Evolutionary conservation across 2,113 vertebrate genomes (phyloP).

Genomic region (Phrynosoma platyrhinos): DNA sequence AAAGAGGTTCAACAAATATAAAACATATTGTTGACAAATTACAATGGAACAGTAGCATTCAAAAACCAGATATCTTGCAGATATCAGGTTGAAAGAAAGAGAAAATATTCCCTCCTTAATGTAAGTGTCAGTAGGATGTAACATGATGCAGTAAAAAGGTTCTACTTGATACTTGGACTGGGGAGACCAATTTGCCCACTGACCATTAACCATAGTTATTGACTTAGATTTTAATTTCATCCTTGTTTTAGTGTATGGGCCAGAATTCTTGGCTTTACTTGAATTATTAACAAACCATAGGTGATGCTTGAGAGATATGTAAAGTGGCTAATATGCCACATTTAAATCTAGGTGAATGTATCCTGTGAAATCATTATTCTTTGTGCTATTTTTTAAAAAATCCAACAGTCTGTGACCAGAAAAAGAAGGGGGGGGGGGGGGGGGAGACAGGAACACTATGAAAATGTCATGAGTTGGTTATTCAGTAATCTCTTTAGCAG

Average conservation of each 20-base stretch:
- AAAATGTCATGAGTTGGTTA: background rate
- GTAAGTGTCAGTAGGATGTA: background rate
- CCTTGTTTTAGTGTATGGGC: background rate
- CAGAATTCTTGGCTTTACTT: background rate
- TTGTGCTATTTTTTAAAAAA: constrained; percentile 6
- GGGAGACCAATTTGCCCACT: background rate
- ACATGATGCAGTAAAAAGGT: background rate
- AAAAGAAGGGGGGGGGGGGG: too few relatives aligned
- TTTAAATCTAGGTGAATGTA: fast-evolving
- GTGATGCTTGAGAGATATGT: background rate
- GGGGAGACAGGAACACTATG: background rate
- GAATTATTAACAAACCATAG: background rate
- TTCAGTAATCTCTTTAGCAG: constrained; percentile 3
- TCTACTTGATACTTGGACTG: background rate
- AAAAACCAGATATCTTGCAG: background rate
- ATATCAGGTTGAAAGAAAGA: background rate
- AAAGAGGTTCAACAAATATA: too few relatives aligned
- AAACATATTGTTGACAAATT: background rate
- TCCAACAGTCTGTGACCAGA: background rate
- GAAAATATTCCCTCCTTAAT: background rate
- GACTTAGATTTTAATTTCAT: background rate
- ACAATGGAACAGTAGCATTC: background rate
- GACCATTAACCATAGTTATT: background rate
- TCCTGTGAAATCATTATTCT: background rate
- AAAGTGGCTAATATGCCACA: background rate